Evolutionary conservation across 1,140 invertebrate species (phyloP), one percentile per base, ranked within the genome.

Genomic region (Aporrectodea caliginosa): DNA sequence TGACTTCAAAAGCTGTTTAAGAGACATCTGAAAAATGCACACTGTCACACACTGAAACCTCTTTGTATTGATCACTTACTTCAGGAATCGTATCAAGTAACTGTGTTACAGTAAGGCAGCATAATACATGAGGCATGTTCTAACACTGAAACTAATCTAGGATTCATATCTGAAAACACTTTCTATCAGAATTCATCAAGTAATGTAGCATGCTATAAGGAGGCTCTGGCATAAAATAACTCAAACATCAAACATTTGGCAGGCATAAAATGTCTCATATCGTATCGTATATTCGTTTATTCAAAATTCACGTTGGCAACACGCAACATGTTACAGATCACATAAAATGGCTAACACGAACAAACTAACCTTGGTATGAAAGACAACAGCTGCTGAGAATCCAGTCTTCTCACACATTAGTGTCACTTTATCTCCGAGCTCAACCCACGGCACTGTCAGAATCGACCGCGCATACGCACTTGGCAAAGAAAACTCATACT

Each of bases 391-490:
- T 30, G 95, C 94, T 84, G 92, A 91, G 86, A 95, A 96, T 69
- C 95, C 95, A 1, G 95, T 96, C 87, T 98, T 94, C 29, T 92
- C 90, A 87, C 95, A 99, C 74, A 91, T 93, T 80, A 98, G 0
- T 91, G 91, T 74, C 2, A 95, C 93, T 1, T 92, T 92, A 73
- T 97, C 96, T 70, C 97, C 96, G 16, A 99, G 89, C 89, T 98
- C 97, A 85, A 98, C 95, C 96, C 96, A 98, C 0, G 97, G 97
- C 71, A 97, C 92, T 35, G 95, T 96, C 82, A 98, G 89, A 83
- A 98, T 98, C 33, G 96, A 98, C 86, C 93, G 90, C 81, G 95
- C 96, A 88, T 98, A 98, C 82, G 95, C 96, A 90, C 96, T 98
- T 1, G 97, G 97, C 90, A 99, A 96, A 68, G 94, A 95, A 69